Conservation (phyloP, 2,888 invertebrate species). For the Busseola fusca region DNA sequence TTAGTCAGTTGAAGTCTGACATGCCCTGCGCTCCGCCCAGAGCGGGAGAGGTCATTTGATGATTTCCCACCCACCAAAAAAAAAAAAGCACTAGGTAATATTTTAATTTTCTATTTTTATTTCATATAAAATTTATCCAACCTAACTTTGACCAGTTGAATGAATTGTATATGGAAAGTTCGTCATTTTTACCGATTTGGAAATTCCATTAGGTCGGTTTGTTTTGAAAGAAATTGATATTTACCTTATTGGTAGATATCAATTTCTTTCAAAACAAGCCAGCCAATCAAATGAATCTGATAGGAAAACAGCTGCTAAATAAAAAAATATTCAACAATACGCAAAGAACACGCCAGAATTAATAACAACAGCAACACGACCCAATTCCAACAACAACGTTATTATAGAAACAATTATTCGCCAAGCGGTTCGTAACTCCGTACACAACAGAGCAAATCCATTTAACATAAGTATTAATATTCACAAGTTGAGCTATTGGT, state of each 20-base stretch:
- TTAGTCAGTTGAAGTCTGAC: too few relatives aligned
- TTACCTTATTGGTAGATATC: too few relatives aligned
- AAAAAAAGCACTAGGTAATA: too few relatives aligned
- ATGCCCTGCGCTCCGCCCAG: too few relatives aligned
- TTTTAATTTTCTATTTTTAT: too few relatives aligned
- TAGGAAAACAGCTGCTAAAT: neutral
- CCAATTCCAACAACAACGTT: slow-evolving; percentile 23
- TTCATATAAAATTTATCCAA: too few relatives aligned
- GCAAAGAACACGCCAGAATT: neutral
- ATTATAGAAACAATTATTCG: slow-evolving; percentile 36
- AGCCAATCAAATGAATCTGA: neutral
- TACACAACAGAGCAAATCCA: slow-evolving; percentile 29
- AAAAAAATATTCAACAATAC: neutral
- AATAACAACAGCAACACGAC: slow-evolving; percentile 15
- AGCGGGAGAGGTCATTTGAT: too few relatives aligned
- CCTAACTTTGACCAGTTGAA: too few relatives aligned
- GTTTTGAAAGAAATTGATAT: neutral
- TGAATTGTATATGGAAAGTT: neutral
- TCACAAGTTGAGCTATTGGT: slow-evolving; percentile 64
- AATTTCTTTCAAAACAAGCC: too few relatives aligned
- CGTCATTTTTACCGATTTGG: neutral
- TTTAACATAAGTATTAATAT: slow-evolving; percentile 59
- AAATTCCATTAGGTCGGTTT: neutral
- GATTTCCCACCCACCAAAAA: too few relatives aligned
- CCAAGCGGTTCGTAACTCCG: slow-evolving; percentile 16